A percentile compares a stretch with the other conserved stretches of the same genome.
phyloP scores from a whole-genome alignment of 2,113 vertebrate genomes.

The Odontesthes bonariensis region DNA sequence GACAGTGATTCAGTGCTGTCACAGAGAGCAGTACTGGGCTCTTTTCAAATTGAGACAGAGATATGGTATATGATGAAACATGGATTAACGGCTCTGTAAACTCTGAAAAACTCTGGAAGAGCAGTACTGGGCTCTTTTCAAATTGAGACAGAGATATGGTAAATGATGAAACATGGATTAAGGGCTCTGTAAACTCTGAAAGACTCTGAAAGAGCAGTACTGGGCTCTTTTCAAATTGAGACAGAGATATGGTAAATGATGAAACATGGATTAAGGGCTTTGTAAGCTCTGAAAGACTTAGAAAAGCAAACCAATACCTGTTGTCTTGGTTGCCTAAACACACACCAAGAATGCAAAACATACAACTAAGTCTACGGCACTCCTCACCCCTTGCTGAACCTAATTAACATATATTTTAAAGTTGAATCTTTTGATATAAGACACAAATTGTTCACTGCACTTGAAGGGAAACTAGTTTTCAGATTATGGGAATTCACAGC shows the following conservation, averaged over 20 bases:
- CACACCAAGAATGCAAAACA: too few relatives aligned
- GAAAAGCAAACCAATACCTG: not conserved
- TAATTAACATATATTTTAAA: too few relatives aligned
- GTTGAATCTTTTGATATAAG: too few relatives aligned
- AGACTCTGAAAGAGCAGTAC: not conserved
- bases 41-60: not conserved
- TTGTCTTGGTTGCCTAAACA: too few relatives aligned
- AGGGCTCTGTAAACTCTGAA: not conserved
- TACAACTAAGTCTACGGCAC: too few relatives aligned
- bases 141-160: not conserved
- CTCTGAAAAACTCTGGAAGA: not conserved
- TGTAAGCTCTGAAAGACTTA: not conserved
- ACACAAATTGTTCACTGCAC: too few relatives aligned
- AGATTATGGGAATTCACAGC: too few relatives aligned
- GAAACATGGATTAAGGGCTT: not conserved
- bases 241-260: not conserved
- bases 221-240: slow-evolving; percentile 1
- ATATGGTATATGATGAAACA: not conserved
- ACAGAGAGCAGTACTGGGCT: not conserved
- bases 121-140: not conserved
- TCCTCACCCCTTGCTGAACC: too few relatives aligned
- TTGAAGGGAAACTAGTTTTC: too few relatives aligned
- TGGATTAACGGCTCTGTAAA: slow-evolving; percentile 1
- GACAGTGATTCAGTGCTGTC: slow-evolving; percentile 7
- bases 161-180: slow-evolving; percentile 1